Base-by-base conservation (phyloP, 1,140 invertebrate genomes). In the Ostrea edulis region DNA sequence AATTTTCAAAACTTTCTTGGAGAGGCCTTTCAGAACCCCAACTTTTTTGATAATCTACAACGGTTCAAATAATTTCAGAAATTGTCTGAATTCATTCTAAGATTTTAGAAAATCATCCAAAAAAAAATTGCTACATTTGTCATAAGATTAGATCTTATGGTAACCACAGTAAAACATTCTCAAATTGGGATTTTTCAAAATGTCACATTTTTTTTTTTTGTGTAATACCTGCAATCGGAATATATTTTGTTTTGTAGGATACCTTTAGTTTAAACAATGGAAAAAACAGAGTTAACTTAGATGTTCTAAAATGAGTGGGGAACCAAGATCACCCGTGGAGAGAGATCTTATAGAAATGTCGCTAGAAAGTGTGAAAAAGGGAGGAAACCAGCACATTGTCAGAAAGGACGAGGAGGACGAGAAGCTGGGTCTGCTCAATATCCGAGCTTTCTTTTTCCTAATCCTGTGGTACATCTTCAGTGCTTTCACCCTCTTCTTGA, bases 401-500 rank as follows among this genome's bases (percentile, higher is more conserved):
- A 88, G 83, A 12, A 82, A 89, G 14, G 84, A 85, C 44, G 86
- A 88, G 29, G 90, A 91, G 8, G 86, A 91, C 12, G 91, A 92
- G 71, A 92, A 92, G 58, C 81, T 90, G 9, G 95, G 95, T 9
- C 86, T 95, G 51, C 87, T 91, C 11, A 97, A 97, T 93, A 92
- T 96, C 9, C 93, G 96, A 91, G 97, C 97, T 1, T 94, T 97
- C 44, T 93, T 96, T 87, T 97, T 97, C 93, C 95, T 97, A 17
- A 94, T 96, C 35, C 93, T 97, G 54, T 97, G 97, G 97, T 97
- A 97, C 91, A 95, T 97, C 90, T 97, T 97, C 93, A 97, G 97
- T 90, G 94, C 93, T 62, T 94, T 94, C 92, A 98, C 97, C 8
- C 95, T 98, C 62, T 98, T 98, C 94, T 94, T 97, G 35, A 98